Evolutionary conservation across 1,140 invertebrate species (phyloP).

Genomic region (Drosophila albomicans): DNA sequence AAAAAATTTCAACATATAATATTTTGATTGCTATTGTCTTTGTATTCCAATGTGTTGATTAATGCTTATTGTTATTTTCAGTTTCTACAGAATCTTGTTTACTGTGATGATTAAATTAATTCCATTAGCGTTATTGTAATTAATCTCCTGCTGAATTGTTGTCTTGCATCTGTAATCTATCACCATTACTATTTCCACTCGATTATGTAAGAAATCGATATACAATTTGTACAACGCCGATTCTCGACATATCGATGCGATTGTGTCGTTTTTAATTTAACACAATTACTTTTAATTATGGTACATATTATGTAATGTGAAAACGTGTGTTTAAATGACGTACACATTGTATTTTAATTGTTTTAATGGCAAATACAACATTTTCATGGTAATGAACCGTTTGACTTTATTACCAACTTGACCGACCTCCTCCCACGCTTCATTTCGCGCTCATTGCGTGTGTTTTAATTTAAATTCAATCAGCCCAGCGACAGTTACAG

Average conservation of each 20-base stretch:
- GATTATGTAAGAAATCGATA: slow-evolving; percentile 7
- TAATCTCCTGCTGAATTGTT: neutral
- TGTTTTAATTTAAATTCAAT: slow-evolving; percentile 65
- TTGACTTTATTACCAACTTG: slow-evolving; percentile 67
- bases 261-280: slow-evolving; percentile 37
- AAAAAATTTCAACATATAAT: too few species aligned
- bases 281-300: slow-evolving; percentile 70
- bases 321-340: slow-evolving; percentile 57
- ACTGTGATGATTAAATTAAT: too few species aligned
- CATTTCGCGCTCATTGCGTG: neutral
- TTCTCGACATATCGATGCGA: slow-evolving; percentile 4
- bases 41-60: too few species aligned
- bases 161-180: neutral
- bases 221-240: neutral
- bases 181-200: neutral
- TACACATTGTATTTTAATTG: slow-evolving; percentile 67
- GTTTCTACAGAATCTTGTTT: neutral
- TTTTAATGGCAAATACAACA: slow-evolving; percentile 51
- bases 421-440: neutral
- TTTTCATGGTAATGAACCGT: slow-evolving; percentile 54
- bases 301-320: slow-evolving; percentile 15
- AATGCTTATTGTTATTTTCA: neutral
- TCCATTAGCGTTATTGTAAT: neutral
- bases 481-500: slow-evolving; percentile 8
- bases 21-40: too few species aligned